A percentile compares a stretch with the other conserved stretches of the same genome.
These are phyloP conservation scores for Daphoenositta chrysoptera DNA, from an alignment of 2,113 vertebrate genomes.

Conservation along the genomic window DNA sequence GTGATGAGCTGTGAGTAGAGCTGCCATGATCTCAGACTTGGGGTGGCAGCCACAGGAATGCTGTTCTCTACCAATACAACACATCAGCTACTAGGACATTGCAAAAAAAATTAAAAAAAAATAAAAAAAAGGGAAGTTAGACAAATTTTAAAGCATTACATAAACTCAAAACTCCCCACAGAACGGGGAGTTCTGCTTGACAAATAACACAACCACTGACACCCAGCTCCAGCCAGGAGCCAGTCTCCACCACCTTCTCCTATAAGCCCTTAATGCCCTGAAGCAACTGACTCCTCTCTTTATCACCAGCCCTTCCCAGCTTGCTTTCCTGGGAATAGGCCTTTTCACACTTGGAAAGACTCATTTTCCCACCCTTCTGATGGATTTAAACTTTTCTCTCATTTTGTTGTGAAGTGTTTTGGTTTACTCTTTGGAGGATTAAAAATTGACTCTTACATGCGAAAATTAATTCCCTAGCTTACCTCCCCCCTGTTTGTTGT, in stretches of 20 bases:
- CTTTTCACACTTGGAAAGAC: not conserved
- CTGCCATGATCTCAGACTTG: not conserved
- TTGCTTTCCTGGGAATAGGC: not conserved
- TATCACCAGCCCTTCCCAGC: not conserved
- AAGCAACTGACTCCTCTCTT: not conserved
- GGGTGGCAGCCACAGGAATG: not conserved
- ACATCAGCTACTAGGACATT: not conserved
- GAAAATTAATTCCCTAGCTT: not conserved
- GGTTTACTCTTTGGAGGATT: not conserved
- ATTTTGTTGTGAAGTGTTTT: not conserved
- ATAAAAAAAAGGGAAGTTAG: no score
- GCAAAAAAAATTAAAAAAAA: accelerated
- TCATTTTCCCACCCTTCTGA: not conserved
- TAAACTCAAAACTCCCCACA: not conserved
- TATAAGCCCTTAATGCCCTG: not conserved
- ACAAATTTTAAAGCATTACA: not conserved
- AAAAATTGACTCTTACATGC: not conserved
- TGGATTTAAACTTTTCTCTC: not conserved
- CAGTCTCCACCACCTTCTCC: not conserved
- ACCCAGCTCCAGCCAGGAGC: not conserved
- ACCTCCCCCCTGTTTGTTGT: accelerated
- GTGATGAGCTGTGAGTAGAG: not conserved
- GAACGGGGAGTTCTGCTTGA: not conserved
- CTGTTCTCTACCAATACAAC: not conserved
- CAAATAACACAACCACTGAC: not conserved